Percentiles rank a stretch among this genome's conserved stretches.
These are phyloP conservation scores for Moxostoma hubbsi DNA, from an alignment of 2,797 vertebrate species.

Conservation along the genomic window DNA sequence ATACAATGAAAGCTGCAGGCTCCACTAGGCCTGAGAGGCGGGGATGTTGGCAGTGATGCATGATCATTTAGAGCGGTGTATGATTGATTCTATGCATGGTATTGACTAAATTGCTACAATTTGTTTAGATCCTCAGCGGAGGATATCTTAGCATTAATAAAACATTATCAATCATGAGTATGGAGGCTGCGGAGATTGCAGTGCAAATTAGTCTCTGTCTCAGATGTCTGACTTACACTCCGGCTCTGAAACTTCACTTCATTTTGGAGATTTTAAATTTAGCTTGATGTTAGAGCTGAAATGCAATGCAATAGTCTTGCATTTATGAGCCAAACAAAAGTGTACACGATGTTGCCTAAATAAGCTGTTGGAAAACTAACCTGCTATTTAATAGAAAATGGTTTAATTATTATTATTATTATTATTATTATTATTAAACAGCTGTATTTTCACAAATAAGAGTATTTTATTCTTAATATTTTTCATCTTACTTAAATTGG, in stretches of 20 bases:
- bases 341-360: not conserved
- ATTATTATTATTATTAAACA: not conserved
- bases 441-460: not conserved
- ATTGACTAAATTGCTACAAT: constrained; percentile 80
- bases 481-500: too few relatives aligned
- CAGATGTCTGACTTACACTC: constrained; percentile 41
- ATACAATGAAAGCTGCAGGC: constrained; percentile 62
- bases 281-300: constrained; percentile 5
- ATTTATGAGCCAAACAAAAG: not conserved
- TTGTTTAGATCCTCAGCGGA: constrained; percentile 80
- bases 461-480: too few relatives aligned
- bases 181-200: constrained; percentile 62
- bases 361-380: not conserved
- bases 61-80: constrained; percentile 60
- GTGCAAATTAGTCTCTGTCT: constrained; percentile 70
- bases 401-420: not conserved
- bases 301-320: not conserved
- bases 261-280: constrained; percentile 33
- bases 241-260: constrained; percentile 30
- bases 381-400: not conserved
- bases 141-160: constrained; percentile 82
- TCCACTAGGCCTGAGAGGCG: constrained; percentile 57
- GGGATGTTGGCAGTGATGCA: constrained; percentile 72
- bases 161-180: constrained; percentile 84
- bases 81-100: constrained; percentile 75